Percentiles rank a stretch among this genome's conserved stretches.
phyloP scores from a whole-genome alignment of 2,113 vertebrate species.

The Siniperca chuatsi region DNA sequence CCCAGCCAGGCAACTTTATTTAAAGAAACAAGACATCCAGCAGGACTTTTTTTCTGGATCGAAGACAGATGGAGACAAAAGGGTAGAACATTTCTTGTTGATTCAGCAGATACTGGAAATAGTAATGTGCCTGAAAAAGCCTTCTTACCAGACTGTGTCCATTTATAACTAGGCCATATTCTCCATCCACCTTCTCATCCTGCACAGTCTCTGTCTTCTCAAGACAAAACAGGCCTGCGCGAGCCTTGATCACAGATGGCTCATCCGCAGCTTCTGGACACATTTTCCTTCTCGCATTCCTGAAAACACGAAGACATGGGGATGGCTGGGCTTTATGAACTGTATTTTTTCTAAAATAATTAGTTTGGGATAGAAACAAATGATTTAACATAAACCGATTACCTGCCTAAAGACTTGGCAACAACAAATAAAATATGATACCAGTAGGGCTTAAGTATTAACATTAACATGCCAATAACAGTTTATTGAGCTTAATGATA shows the following conservation, averaged over 20 bases:
- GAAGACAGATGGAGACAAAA: not conserved
- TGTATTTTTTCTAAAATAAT: not conserved
- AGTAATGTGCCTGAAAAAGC: not conserved
- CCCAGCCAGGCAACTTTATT: not conserved
- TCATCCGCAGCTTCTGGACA: constrained; percentile 81
- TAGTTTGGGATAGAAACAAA: not conserved
- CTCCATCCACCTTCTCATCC: constrained; percentile 88
- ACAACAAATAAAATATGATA: not conserved
- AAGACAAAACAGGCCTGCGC: constrained; percentile 74
- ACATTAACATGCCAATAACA: not conserved
- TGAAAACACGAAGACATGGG: constrained; percentile 49
- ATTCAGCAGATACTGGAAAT: not conserved
- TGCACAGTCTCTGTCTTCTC: constrained; percentile 77
- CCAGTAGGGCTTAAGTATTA: not conserved
- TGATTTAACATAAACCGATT: not conserved
- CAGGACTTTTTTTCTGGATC: not conserved
- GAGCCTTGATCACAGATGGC: constrained; percentile 66
- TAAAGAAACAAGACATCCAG: not conserved
- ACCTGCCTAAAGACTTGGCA: not conserved
- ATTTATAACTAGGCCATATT: constrained; percentile 91
- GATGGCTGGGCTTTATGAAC: not conserved
- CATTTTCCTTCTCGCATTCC: constrained; percentile 89
- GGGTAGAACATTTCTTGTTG: no score
- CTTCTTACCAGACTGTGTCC: constrained; percentile 92
- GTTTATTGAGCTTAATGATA: not conserved